These are phyloP conservation scores for Melanerpes aurifrons DNA, from an alignment of 2,113 vertebrate species.

Conservation along the genomic window DNA sequence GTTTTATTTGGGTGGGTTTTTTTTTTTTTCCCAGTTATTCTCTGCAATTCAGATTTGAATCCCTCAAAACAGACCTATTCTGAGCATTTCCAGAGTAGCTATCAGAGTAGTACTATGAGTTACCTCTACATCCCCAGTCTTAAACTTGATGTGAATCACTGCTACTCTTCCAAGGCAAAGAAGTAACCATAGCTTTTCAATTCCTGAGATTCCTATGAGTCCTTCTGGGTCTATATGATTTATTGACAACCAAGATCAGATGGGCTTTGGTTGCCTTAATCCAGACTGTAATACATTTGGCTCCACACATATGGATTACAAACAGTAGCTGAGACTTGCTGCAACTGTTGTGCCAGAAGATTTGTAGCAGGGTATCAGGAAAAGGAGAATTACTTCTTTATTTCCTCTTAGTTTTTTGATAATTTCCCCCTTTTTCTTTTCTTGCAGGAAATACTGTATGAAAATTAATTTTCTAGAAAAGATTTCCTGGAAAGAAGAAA, in stretches of 20 bases:
- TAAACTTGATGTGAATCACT: neutral
- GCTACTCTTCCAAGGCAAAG: neutral
- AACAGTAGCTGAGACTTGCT: slow-evolving; percentile 24
- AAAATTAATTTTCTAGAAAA: neutral
- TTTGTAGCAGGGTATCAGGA: neutral
- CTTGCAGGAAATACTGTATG: neutral
- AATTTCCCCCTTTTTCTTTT: neutral
- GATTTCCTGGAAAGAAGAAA: neutral
- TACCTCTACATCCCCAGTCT: neutral
- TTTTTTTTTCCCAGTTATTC: neutral
- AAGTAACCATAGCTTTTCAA: neutral
- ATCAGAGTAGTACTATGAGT: neutral
- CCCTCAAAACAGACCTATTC: accelerated
- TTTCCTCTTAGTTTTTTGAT: neutral
- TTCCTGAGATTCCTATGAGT: neutral
- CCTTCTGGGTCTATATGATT: neutral
- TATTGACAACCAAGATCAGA: slow-evolving; percentile 13
- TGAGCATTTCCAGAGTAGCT: neutral
- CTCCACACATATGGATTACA: neutral
- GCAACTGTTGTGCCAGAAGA: slow-evolving; percentile 12
- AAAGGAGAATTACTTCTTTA: neutral
- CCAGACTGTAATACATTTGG: neutral
- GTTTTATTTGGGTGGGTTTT: neutral
- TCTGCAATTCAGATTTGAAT: neutral
- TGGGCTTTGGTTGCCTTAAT: slow-evolving; percentile 15